Percentiles rank a stretch among this genome's conserved stretches.
phyloP scores from a whole-genome alignment of 1,140 invertebrate genomes.

The Camponotus vicinus region DNA sequence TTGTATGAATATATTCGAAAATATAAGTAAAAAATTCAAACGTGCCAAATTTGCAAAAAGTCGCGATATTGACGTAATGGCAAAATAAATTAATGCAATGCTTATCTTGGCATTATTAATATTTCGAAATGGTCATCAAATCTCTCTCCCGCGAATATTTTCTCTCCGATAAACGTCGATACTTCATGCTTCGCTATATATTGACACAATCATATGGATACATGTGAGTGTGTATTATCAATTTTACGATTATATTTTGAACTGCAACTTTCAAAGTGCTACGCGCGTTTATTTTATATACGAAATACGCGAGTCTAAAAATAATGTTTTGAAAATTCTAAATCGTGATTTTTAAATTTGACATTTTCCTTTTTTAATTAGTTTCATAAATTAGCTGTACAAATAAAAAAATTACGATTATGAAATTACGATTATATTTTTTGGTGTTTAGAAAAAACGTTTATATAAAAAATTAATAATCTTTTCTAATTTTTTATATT shows the following conservation, averaged over 20 bases:
- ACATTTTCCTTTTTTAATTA: not conserved
- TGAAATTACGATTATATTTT: too few species aligned
- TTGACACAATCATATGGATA: not conserved
- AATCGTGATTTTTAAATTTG: not conserved
- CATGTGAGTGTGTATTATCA: not conserved
- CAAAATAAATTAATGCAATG: not conserved
- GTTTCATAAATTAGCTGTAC: too few species aligned
- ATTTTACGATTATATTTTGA: not conserved
- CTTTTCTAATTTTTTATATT: not conserved
- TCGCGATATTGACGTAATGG: not conserved
- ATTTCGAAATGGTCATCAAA: slow-evolving; percentile 14
- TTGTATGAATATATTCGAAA: too few species aligned
- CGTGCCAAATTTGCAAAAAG: not conserved
- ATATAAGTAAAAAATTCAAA: not conserved
- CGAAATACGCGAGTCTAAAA: not conserved
- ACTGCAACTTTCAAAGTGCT: not conserved
- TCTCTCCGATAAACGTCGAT: not conserved
- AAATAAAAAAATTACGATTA: too few species aligned
- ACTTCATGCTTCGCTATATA: not conserved
- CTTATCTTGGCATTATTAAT: not conserved
- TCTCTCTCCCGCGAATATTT: not conserved
- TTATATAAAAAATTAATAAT: not conserved
- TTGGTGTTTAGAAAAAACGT: not conserved
- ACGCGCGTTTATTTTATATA: not conserved
- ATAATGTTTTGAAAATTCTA: not conserved